Conservation (phyloP, 2,888 invertebrate species). For the Ochlodes sylvanus region DNA sequence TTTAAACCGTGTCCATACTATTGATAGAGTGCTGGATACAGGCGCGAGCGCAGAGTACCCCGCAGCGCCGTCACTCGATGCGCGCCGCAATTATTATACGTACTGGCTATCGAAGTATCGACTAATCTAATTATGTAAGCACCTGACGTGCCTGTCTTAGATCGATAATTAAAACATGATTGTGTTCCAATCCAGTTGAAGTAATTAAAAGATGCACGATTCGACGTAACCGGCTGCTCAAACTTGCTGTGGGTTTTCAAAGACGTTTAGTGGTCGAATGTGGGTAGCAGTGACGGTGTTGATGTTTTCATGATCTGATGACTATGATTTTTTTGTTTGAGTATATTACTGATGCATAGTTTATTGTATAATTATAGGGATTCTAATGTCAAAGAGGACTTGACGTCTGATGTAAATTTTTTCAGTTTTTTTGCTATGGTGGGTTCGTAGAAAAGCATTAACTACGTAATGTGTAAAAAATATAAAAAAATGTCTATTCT, state of each 20-base stretch:
- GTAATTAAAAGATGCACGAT: slow-evolving; percentile 39
- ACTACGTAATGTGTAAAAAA: too few relatives aligned
- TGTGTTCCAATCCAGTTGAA: slow-evolving; percentile 46
- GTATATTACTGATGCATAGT: too few relatives aligned
- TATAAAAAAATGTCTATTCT: too few relatives aligned
- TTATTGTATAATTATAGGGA: too few relatives aligned
- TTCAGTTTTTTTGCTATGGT: too few relatives aligned
- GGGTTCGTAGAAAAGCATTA: too few relatives aligned
- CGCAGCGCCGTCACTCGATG: slow-evolving; percentile 75
- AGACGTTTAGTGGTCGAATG: not conserved
- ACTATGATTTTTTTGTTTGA: too few relatives aligned
- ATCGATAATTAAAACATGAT: slow-evolving; percentile 57
- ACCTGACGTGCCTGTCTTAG: slow-evolving; percentile 67
- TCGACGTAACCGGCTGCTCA: not conserved
- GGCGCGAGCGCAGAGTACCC: slow-evolving; percentile 75
- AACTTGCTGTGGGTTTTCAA: not conserved
- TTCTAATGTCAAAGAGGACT: too few relatives aligned
- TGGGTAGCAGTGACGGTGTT: not conserved
- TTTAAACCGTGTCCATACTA: slow-evolving; percentile 3
- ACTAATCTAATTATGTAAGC: slow-evolving; percentile 81
- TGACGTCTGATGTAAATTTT: too few relatives aligned
- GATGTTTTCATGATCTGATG: not conserved
- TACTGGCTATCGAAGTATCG: slow-evolving; percentile 61
- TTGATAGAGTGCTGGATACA: not conserved
- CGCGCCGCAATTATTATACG: slow-evolving; percentile 78